phyloP scores from a whole-genome alignment of 2,113 vertebrate species.

The Damaliscus lunatus region DNA sequence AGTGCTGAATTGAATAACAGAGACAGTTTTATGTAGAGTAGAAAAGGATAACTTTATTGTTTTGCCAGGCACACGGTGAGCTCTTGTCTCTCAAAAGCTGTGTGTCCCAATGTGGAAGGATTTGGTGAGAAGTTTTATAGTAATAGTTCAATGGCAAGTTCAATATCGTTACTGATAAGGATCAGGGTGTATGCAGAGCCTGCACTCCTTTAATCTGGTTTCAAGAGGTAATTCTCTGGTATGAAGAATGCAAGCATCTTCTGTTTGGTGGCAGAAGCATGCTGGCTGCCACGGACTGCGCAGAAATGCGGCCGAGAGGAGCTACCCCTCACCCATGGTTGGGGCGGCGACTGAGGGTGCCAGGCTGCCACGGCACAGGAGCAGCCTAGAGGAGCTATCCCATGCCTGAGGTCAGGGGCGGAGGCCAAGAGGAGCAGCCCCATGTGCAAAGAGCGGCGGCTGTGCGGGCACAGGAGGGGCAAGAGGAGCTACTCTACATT shows the following conservation, averaged over 20 bases:
- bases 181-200: background rate
- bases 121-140: background rate
- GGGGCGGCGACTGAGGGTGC: accelerated
- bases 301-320: too few relatives aligned
- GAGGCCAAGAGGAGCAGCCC: too few relatives aligned
- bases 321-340: too few relatives aligned
- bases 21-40: background rate
- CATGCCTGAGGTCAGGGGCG: accelerated
- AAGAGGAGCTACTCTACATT: accelerated
- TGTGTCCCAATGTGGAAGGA: background rate
- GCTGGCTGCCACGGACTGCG: accelerated
- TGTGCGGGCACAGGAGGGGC: accelerated
- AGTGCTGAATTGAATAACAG: background rate
- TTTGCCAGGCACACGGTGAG: background rate
- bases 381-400: too few relatives aligned
- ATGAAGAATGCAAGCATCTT: background rate
- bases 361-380: too few relatives aligned
- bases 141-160: background rate
- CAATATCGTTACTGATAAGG: background rate
- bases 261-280: background rate
- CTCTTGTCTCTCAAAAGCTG: background rate
- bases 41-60: background rate
- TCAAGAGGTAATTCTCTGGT: background rate
- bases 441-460: accelerated
- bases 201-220: background rate